Evolutionary conservation across 2,113 vertebrate species (phyloP), one percentile per base, ranked within the genome.

Genomic region (Cacatua alba): DNA sequence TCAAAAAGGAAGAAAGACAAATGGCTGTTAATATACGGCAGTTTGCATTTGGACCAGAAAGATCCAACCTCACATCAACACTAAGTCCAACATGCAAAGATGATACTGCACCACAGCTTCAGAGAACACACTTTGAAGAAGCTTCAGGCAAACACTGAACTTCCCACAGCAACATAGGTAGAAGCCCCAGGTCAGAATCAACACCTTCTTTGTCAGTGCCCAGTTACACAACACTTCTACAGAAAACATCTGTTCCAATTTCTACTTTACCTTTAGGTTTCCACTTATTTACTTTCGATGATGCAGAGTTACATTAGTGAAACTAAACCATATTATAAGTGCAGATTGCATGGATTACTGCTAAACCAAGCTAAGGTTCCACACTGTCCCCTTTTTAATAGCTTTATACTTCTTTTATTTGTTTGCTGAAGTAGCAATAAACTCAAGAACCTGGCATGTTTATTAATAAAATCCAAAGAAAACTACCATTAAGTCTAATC

Each of bases 1-100:
- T 99, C 95, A 60, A 98, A 98, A 48, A 96, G 82, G 82, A 96
- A 76, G 72, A 94, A 39, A 81, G 81, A 95, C 6, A 74, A 77
- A 92, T 2, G 15, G 70, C 52, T 82, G 84, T 96, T 94, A 91
- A 86, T 14, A 41, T 0, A 11, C 2, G n/a, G 9, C 68, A 79
- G 39, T 24, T 62, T 49, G 67, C 39, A 51, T 46, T 46, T 13
- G 71, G 49, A 74, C 55, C 63, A 75, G 60, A 68, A 59, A 55
- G 59, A 70, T 31, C 29, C 55, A 11, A 33, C 16, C 44, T 67
- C 69, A 18, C 43, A 55, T 5, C 79, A 67, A 8, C 44, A 43
- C 17, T 4, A 28, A 35, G 13, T 13, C 52, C 57, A 17, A 2
- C 41, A 41, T 1, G 33, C 62, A 20, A 31, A 29, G 13, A 9